Conservation (phyloP, 1,140 invertebrate species). For the Bombus turneri region DNA sequence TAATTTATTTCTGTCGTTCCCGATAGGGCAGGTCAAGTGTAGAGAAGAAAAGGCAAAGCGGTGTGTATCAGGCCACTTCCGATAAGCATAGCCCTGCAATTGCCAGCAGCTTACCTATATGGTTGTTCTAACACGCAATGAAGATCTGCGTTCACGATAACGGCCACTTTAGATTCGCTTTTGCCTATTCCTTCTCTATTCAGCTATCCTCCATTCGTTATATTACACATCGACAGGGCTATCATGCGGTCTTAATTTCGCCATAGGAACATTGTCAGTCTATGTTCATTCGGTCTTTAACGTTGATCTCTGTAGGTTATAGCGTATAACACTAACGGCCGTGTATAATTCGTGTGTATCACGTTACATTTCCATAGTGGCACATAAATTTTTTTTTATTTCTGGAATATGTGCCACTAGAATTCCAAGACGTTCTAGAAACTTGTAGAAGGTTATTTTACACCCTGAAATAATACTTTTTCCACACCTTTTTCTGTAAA, state of each 20-base stretch:
- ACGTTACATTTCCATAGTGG: not conserved
- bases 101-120: slow-evolving; percentile 41
- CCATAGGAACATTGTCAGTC: not conserved
- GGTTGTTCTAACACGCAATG: slow-evolving; percentile 55
- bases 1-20: slow-evolving; percentile 21
- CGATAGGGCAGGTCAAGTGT: slow-evolving; percentile 24
- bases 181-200: slow-evolving; percentile 53
- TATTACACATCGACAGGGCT: slow-evolving; percentile 3
- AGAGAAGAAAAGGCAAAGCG: slow-evolving; percentile 57
- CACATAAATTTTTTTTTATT: not conserved
- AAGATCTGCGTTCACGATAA: slow-evolving; percentile 61
- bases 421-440: not conserved
- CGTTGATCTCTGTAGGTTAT: not conserved
- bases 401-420: not conserved
- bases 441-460: not conserved
- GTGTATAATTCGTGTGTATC: not conserved
- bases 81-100: slow-evolving; percentile 53
- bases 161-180: slow-evolving; percentile 51
- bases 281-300: not conserved
- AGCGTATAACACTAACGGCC: not conserved
- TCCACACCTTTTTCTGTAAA: not conserved
- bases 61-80: slow-evolving; percentile 44
- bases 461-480: not conserved
- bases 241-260: slow-evolving; percentile 17
- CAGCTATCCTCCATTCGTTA: slow-evolving; percentile 34